Evolutionary conservation across 2,113 vertebrate species (phyloP).

Genomic region (Mustela lutreola): DNA sequence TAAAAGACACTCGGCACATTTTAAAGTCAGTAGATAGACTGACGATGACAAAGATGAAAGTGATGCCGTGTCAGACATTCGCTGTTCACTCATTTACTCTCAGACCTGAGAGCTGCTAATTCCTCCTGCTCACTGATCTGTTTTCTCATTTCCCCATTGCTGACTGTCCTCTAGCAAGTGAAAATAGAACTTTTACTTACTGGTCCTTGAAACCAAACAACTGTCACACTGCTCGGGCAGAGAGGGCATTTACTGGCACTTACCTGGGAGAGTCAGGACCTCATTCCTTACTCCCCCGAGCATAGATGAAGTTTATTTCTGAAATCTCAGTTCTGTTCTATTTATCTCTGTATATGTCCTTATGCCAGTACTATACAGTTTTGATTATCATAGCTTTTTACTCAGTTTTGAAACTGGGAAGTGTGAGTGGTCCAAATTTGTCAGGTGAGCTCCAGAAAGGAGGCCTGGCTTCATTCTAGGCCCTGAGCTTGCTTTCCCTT

Average conservation of each 20-base stretch:
- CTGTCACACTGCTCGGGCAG: neutral
- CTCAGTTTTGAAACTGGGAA: constrained; percentile 22
- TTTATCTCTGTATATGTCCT: neutral
- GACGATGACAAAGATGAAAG: neutral
- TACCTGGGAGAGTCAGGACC: neutral
- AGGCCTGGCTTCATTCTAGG: neutral
- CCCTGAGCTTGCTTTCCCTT: neutral
- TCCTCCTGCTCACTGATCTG: neutral
- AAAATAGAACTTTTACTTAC: neutral
- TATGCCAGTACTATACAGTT: neutral
- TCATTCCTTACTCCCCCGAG: neutral
- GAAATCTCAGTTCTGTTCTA: neutral
- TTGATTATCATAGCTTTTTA: neutral
- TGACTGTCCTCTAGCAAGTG: neutral
- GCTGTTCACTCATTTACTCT: neutral
- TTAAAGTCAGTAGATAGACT: neutral
- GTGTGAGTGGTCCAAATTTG: neutral
- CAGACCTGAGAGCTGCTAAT: neutral
- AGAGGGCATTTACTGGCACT: neutral
- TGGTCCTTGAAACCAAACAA: neutral
- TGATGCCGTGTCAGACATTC: neutral
- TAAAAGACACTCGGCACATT: neutral
- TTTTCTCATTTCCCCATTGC: neutral
- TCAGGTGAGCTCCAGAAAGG: too few relatives aligned
- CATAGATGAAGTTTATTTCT: neutral